Evolutionary conservation across 2,888 invertebrate genomes (phyloP), one percentile per base, ranked within the genome.

Genomic region (Mesoligia furuncula): DNA sequence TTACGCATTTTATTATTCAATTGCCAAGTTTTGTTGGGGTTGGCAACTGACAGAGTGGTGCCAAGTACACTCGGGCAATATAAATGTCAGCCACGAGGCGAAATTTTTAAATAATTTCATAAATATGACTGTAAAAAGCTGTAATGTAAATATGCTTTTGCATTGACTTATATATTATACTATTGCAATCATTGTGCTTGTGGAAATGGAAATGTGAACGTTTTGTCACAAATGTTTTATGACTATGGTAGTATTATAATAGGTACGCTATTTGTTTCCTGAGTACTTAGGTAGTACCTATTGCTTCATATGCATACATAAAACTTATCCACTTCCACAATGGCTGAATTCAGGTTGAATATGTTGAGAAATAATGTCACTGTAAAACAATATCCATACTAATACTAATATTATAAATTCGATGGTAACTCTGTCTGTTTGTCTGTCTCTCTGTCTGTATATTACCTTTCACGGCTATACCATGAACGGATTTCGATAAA

Each of bases 1-100:
- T 83, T 83, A 83, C 76, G 81, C 66, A 69, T 85, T 83, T 85
- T 84, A 84, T 84, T 81, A 80, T 85, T 84, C 85, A 81, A 84
- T 84, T 84, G 85, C 81, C 81, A 81, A 71, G 81, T 83, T 74
- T 64, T 73, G 81, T 77, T 62, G 62, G 81, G 65, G 80, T 75
- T 84, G 85, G 72, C 72, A 67, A 73, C 65, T 85, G 85, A 81
- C 85, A 31, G 77, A 85, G 85, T 83, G 83, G 54, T 70, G 66
- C 57, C 71, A 73, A 83, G 83, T 70, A 81, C 62, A 70, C 85
- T 83, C 51, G 51, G 48, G 69, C 59, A 70, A 71, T 83, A 84
- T 84, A 76, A 83, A 84, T 73, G 73, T 73, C 81, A 67, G 65
- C 36, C 17, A 57, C 42, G 62, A 73, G 7, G 68, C 27, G 36